These are phyloP conservation scores for Himalopsyche tibetana DNA, from an alignment of 2,888 invertebrate species.

Conservation along the genomic window DNA sequence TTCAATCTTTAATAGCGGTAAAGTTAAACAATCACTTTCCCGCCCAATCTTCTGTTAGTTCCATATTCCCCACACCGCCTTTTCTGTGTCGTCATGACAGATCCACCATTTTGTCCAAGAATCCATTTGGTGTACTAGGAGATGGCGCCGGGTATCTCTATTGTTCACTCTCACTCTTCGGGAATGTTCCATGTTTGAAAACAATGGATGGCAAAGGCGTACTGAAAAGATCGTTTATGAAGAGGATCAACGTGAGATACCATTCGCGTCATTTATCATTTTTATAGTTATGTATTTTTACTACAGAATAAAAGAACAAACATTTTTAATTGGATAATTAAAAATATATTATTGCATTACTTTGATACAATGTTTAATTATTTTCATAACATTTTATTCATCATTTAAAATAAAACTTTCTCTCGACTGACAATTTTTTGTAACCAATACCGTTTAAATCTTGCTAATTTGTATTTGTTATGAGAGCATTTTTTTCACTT, in stretches of 20 bases:
- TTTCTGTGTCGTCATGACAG: constrained; percentile 48
- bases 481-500: no score
- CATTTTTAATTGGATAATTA: no score
- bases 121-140: constrained; percentile 48
- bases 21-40: constrained; percentile 35
- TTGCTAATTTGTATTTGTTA: no score
- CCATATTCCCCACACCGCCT: constrained; percentile 38
- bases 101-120: constrained; percentile 52
- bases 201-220: constrained; percentile 47
- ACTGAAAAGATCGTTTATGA: not conserved
- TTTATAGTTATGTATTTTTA: no score
- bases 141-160: constrained; percentile 44
- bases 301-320: no score
- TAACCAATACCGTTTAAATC: no score
- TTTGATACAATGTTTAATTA: no score
- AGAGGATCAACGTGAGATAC: not conserved
- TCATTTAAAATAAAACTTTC: no score
- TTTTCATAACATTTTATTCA: no score
- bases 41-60: constrained; percentile 31
- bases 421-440: no score
- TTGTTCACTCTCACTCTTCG: constrained; percentile 49
- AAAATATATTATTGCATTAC: no score
- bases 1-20: not conserved
- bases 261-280: not conserved
- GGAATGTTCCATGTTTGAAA: constrained; percentile 54